These are phyloP conservation scores for Notarius quadriscutis DNA, from an alignment of 2,113 vertebrate species.

Conservation along the genomic window DNA sequence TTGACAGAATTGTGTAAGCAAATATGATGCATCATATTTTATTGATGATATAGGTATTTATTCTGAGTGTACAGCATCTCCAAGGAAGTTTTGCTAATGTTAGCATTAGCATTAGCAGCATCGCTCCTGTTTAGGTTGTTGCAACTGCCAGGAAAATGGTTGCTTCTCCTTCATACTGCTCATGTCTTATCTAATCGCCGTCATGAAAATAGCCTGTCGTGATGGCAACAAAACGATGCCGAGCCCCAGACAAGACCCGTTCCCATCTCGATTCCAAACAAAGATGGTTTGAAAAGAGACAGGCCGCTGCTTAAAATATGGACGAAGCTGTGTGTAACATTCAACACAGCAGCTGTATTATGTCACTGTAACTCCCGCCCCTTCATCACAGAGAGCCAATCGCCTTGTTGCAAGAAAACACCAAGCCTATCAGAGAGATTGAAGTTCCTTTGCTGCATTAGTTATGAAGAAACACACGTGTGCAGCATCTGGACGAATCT, in stretches of 20 bases:
- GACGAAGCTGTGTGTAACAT: neutral
- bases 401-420: neutral
- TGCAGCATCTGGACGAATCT: neutral
- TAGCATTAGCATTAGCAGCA: neutral
- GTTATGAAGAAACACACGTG: neutral
- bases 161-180: neutral
- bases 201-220: neutral
- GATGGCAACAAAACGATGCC: neutral
- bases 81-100: neutral
- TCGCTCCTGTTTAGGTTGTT: neutral
- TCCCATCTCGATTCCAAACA: neutral
- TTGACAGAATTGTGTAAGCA: neutral
- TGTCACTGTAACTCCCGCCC: neutral
- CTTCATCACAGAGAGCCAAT: neutral
- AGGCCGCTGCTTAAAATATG: neutral
- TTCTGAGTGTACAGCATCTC: neutral
- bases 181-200: neutral
- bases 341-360: neutral
- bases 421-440: neutral
- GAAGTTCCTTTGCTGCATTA: neutral
- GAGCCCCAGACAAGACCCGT: neutral
- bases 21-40: neutral
- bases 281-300: neutral
- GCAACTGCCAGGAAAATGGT: neutral
- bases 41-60: neutral